Evolutionary conservation across 2,113 vertebrate species (phyloP), one percentile per base, ranked within the genome.

Genomic region (Pollachius pollachius): DNA sequence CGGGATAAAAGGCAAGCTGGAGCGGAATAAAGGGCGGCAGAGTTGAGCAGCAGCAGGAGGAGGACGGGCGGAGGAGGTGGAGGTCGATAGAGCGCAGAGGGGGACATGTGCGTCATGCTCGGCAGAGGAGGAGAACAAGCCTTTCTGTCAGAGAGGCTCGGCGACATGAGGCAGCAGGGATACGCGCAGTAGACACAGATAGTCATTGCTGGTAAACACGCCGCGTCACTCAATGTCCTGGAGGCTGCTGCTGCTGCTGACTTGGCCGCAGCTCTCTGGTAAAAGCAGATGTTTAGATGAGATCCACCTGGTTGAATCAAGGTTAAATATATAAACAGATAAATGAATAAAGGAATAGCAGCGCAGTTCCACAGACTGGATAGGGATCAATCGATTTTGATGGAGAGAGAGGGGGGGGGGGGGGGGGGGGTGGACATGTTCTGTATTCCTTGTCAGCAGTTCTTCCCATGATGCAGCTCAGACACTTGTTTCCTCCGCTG

Each of bases 401-500:
- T 25, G 19, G 65, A 27, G 52, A 56, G 41, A 21, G 13, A 52
- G 52, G 30, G 21, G 16, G 65, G 6, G 41, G 15, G 15, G 11
- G 23, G 57, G 70, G 2, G 52, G 67, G 76, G 79, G 77, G 81
- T 58, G 78, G 81, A 87, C 76, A 76, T 71, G 58, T 13, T 68
- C 64, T 60, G 70, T 52, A 25, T 62, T 62, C 69, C 73, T 64
- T 85, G 83, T 83, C 71, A 70, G 78, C 81, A 82, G 67, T 73
- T 84, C 71, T 75, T 23, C 79, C 76, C 81, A 52, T 68, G 80
- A 87, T 73, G 73, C 83, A 77, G 63, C 78, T 71, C 71, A 15
- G 41, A 52, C 80, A 89, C 81, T 21, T 21, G 66, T 89, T 85
- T 70, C 85, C 68, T 80, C 78, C 17, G 0, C 77, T 81, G 80